phyloP scores from a whole-genome alignment of 2,797 vertebrate species.

The Ceryle rudis region DNA sequence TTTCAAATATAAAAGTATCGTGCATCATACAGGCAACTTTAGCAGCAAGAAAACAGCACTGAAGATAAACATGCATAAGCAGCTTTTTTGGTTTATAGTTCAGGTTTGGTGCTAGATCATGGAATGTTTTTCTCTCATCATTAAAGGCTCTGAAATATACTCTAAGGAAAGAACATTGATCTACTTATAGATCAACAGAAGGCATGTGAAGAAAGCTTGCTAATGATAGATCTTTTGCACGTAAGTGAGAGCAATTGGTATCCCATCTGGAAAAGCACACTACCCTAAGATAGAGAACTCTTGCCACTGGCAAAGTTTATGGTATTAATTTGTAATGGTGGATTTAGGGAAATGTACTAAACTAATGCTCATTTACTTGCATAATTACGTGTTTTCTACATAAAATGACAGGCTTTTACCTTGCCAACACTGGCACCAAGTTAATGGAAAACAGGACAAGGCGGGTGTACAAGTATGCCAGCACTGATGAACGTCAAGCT shows the following conservation, averaged over 20 bases:
- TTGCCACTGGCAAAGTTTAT: slow-evolving; percentile 30
- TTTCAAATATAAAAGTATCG: not conserved
- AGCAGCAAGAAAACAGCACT: not conserved
- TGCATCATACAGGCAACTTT: not conserved
- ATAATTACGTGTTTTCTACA: slow-evolving; percentile 60
- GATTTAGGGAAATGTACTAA: slow-evolving; percentile 56
- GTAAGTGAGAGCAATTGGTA: slow-evolving; percentile 28
- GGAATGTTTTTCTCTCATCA: not conserved
- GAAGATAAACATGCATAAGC: not conserved
- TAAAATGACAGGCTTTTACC: slow-evolving; percentile 36
- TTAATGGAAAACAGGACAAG: slow-evolving; percentile 54
- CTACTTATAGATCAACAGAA: slow-evolving; percentile 29
- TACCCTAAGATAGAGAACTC: slow-evolving; percentile 33
- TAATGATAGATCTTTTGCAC: slow-evolving; percentile 24
- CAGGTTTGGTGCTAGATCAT: not conserved
- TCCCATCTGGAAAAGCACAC: slow-evolving; percentile 14
- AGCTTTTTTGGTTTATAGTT: not conserved
- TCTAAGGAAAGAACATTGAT: not conserved
- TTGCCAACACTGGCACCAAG: slow-evolving; percentile 43
- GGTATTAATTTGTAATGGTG: slow-evolving; percentile 69
- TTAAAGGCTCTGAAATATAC: not conserved
- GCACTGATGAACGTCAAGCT: slow-evolving; percentile 13
- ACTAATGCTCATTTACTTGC: slow-evolving; percentile 62
- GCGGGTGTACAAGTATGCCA: not conserved
- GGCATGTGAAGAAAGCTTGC: slow-evolving; percentile 6